These are phyloP conservation scores for Halichoerus grypus DNA, from an alignment of 2,113 vertebrate genomes.

Conservation along the genomic window DNA sequence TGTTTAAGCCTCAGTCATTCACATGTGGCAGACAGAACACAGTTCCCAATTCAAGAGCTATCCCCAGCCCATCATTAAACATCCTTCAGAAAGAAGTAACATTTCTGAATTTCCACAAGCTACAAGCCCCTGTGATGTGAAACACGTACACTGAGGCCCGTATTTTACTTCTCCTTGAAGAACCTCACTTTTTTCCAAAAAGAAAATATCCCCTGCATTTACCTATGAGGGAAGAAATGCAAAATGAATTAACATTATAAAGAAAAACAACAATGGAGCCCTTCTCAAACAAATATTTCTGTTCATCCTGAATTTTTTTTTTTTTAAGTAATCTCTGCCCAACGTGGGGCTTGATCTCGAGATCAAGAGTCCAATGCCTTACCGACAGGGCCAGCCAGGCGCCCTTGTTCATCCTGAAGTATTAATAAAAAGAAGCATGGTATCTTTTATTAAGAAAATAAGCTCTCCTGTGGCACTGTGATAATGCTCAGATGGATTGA, in stretches of 20 bases:
- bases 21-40: not conserved
- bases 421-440: not conserved
- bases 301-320: not conserved
- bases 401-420: not conserved
- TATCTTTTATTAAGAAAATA: not conserved
- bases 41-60: not conserved
- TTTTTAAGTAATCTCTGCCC: not conserved
- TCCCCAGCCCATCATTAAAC: not conserved
- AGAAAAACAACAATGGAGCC: not conserved
- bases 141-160: not conserved
- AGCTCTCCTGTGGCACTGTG: not conserved
- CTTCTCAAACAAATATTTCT: not conserved
- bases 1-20: not conserved
- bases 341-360: not conserved
- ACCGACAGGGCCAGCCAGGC: not conserved
- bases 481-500: not conserved
- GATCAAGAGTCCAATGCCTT: not conserved
- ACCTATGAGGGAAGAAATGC: not conserved
- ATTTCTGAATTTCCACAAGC: not conserved
- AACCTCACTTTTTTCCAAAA: constrained; percentile 4
- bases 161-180: not conserved
- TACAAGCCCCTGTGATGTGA: not conserved
- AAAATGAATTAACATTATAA: not conserved
- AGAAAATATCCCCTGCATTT: not conserved
- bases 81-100: not conserved